Evolutionary conservation across 2,113 vertebrate species (phyloP).

Genomic region (Misgurnus mizolepis): DNA sequence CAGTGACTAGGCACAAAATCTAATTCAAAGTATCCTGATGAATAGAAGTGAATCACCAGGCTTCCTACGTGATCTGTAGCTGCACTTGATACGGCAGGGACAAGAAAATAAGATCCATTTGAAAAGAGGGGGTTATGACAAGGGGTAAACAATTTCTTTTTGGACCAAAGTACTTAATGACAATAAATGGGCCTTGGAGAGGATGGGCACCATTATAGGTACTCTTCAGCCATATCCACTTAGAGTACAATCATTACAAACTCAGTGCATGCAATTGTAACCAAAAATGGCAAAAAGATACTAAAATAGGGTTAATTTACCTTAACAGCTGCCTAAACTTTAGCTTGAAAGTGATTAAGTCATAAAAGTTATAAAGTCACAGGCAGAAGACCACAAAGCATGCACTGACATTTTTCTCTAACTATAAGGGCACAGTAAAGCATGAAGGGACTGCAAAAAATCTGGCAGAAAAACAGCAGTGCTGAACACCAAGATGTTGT

Average conservation of each 20-base stretch:
- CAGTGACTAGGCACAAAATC: neutral
- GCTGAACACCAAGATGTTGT: slow-evolving; percentile 43
- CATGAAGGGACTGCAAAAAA: slow-evolving; percentile 34
- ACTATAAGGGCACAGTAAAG: slow-evolving; percentile 3
- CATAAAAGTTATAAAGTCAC: neutral
- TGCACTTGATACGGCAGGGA: neutral
- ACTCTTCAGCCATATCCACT: slow-evolving; percentile 15
- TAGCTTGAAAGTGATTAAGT: neutral
- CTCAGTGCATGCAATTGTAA: neutral
- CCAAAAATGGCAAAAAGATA: neutral
- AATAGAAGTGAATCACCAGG: neutral
- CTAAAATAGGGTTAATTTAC: no score
- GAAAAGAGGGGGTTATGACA: neutral
- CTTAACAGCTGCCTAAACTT: neutral
- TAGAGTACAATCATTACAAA: slow-evolving; percentile 28
- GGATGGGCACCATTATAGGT: neutral
- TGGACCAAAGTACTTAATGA: slow-evolving; percentile 21
- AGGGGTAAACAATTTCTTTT: slow-evolving; percentile 13
- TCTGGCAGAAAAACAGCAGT: slow-evolving; percentile 38
- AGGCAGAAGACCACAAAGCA: slow-evolving; percentile 2
- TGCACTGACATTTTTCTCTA: neutral
- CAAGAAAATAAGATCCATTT: neutral
- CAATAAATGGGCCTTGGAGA: slow-evolving; percentile 21
- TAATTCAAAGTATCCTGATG: neutral
- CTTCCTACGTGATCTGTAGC: neutral